Percentiles rank a stretch among this genome's conserved stretches.
These are phyloP conservation scores for Zaprionus bogoriensis DNA, from an alignment of 2,888 invertebrate genomes.

Conservation along the genomic window DNA sequence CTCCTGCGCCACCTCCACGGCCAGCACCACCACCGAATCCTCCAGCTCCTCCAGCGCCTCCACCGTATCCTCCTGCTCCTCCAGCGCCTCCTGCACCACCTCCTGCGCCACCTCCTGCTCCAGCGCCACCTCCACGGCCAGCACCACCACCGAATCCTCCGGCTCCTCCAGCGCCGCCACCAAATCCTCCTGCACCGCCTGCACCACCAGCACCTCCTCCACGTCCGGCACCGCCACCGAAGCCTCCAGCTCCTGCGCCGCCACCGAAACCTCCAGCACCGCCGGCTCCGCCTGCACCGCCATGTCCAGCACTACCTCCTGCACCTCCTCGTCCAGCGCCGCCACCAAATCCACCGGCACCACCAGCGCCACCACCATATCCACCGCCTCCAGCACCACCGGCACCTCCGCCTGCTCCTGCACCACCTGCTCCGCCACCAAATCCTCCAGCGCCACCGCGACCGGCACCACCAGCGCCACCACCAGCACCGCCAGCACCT, in stretches of 20 bases:
- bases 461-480: slow-evolving; percentile 53
- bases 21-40: slow-evolving; percentile 30
- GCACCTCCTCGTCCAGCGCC: neutral
- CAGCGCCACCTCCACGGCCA: neutral
- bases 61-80: slow-evolving; percentile 8
- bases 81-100: slow-evolving; percentile 24
- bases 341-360: slow-evolving; percentile 13
- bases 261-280: slow-evolving; percentile 42
- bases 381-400: slow-evolving; percentile 51
- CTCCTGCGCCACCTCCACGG: slow-evolving; percentile 32
- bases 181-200: slow-evolving; percentile 2
- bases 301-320: slow-evolving; percentile 69
- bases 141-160: slow-evolving; percentile 33
- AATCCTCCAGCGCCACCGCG: slow-evolving; percentile 63
- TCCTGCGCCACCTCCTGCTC: slow-evolving; percentile 5
- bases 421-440: slow-evolving; percentile 52
- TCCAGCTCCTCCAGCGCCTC: slow-evolving; percentile 10
- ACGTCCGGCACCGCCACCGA: slow-evolving; percentile 9
- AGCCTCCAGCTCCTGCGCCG: slow-evolving; percentile 7
- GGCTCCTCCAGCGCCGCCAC: slow-evolving; percentile 10
- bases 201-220: slow-evolving; percentile 13
- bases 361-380: slow-evolving; percentile 32
- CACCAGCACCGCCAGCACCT: slow-evolving; percentile 40
- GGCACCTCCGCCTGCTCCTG: slow-evolving; percentile 70
- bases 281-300: slow-evolving; percentile 38